phyloP scores from a whole-genome alignment of 37 sponge, comb jelly and placozoan genomes.

The Hormiphora californensis region DNA sequence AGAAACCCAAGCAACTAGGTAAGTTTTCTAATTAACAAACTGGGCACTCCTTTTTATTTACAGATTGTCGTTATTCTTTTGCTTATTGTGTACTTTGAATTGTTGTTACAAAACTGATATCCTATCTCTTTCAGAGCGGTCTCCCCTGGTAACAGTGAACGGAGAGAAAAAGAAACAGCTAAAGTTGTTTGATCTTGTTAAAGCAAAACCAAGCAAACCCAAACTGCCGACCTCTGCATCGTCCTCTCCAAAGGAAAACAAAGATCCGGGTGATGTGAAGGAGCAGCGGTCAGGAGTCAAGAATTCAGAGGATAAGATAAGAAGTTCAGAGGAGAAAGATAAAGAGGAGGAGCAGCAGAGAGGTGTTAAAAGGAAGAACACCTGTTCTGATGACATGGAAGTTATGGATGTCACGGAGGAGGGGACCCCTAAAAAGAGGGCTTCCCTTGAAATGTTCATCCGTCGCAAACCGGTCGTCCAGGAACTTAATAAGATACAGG shows the following conservation, averaged over 20 bases:
- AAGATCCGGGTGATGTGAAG: background rate
- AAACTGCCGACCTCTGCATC: background rate
- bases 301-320: background rate
- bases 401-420: background rate
- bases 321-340: too few relatives aligned
- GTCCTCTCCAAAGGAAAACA: background rate
- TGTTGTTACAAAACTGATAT: background rate
- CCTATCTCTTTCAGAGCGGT: conserved; percentile 16
- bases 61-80: background rate
- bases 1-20: conserved; percentile 38
- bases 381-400: background rate
- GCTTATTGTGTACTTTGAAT: background rate
- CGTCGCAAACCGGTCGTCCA: too few relatives aligned
- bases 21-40: too few relatives aligned
- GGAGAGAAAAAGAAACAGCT: conserved; percentile 6
- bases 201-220: background rate
- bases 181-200: conserved; percentile 23
- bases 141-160: conserved; percentile 11
- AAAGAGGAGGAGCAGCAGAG: too few relatives aligned
- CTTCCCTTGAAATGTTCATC: too few relatives aligned
- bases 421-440: too few relatives aligned
- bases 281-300: background rate
- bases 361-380: conserved; percentile 10
- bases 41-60: background rate
- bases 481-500: too few relatives aligned